Base-by-base conservation (phyloP, 1,140 invertebrate genomes). In the Cecropterus lyciades region DNA sequence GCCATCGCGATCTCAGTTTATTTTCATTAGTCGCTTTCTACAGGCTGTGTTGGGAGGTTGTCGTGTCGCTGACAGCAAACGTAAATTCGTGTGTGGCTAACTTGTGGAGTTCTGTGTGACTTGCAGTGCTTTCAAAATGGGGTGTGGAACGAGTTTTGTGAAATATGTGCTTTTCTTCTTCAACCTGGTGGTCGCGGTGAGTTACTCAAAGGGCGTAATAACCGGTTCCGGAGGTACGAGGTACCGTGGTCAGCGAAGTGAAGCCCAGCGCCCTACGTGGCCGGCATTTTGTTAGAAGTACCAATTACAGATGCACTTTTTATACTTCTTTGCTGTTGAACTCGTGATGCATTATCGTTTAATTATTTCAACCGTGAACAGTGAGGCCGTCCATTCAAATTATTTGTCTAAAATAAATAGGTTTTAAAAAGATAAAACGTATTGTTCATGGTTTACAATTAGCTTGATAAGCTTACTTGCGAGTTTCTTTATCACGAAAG, bases 131-230 rank as follows among this genome's bases (percentile, higher is more conserved):
- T 79, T 77, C 85, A 90, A 85, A 75, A 93, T 93, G 91, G 95
- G 95, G 80, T 95, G 95, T 78, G 95, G 95, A 78, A 95, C 95
- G 93, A 93, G 94, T 89, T 96, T 95, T 92, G 94, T 97, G 73
- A 97, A 97, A 94, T 97, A 96, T 89, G 92, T 97, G 73, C 94
- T 97, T 59, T 97, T 97, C 85, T 93, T 96, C 75, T 97, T 97
- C 94, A 97, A 97, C 89, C 93, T 97, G 75, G 86, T 97, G 48
- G 97, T 97, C 89, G 96, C 96, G 90, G 96, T 97, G 91, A 96
- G 95, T 94, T 79, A 48, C 65, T 57, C 76, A 79, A 83, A 83
- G 84, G 85, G 80, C 82, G 80, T 78, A 75, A 74, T 75, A 89
- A 89, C 89, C 87, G 89, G 87, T 91, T 89, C 82, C 42, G 48